phyloP scores from a whole-genome alignment of 2,888 invertebrate species.

The Hermaeophaga mercurialis region DNA sequence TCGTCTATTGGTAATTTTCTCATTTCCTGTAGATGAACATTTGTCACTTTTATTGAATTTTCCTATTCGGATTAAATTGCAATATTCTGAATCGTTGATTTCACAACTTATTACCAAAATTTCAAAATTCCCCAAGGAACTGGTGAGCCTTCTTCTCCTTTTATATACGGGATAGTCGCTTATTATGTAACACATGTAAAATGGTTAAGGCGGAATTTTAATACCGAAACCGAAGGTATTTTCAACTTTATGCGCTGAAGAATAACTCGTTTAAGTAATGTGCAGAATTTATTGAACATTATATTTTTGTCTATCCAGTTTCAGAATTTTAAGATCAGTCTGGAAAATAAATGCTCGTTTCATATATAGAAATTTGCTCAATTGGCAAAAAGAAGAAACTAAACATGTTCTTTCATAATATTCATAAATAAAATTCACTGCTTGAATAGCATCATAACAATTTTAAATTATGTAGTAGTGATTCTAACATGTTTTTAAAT shows the following conservation, averaged over 20 bases:
- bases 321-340: not conserved
- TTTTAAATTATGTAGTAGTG: no score
- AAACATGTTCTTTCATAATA: not conserved
- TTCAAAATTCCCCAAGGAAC: not conserved
- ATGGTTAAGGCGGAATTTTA: not conserved
- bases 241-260: not conserved
- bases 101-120: no score
- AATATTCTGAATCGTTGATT: no score
- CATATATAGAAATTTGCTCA: not conserved
- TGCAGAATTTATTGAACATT: not conserved
- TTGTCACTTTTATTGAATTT: no score
- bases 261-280: not conserved
- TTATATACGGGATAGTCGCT: not conserved
- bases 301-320: not conserved
- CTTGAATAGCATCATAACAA: not conserved
- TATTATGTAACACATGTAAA: not conserved
- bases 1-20: no score
- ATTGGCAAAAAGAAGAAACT: no score
- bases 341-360: not conserved
- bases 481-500: no score
- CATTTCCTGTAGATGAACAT: no score
- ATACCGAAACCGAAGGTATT: not conserved
- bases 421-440: not conserved
- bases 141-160: no score
- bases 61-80: no score